Conservation (phyloP, 1,140 invertebrate genomes). For the Diorhabda elongata region DNA sequence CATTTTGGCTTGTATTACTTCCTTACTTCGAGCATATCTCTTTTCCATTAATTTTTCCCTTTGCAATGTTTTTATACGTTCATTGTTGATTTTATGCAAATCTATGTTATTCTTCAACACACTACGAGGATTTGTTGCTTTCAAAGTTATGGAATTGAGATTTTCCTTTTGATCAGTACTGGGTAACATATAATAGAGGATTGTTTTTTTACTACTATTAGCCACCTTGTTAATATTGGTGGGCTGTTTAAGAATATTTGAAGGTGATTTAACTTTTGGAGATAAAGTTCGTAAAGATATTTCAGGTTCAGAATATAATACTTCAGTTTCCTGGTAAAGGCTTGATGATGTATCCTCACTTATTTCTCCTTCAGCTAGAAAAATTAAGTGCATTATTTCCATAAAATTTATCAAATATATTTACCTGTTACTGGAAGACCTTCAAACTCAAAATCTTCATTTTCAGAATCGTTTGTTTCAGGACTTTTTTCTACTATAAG, state of each 20-base stretch:
- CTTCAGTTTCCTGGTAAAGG: not conserved
- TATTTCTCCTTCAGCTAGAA: conserved; percentile 10
- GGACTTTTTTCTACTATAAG: not conserved
- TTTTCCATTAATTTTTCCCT: conserved; percentile 22
- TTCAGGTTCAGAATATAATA: not conserved
- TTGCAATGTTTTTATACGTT: conserved; percentile 9
- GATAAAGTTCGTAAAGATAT: not conserved
- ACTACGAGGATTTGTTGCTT: conserved; percentile 31
- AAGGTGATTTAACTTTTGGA: not conserved
- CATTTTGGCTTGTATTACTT: conserved; percentile 34
- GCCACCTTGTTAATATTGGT: not conserved
- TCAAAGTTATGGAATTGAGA: conserved; percentile 22
- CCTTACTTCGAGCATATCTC: conserved; percentile 38
- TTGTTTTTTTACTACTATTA: conserved; percentile 15
- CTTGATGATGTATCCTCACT: not conserved
- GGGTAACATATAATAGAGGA: conserved; percentile 34
- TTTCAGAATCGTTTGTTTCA: conserved; percentile 19
- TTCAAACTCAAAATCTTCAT: conserved; percentile 31
- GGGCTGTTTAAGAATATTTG: conserved; percentile 29
- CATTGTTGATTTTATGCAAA: conserved; percentile 18
- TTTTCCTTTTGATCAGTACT: conserved; percentile 40
- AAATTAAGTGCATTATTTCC: too few species aligned
- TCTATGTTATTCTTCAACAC: conserved; percentile 30
- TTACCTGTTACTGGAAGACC: conserved; percentile 33
- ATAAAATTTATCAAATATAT: not conserved